Evolutionary conservation across 2,113 vertebrate species (phyloP).

Genomic region (Gavialis gangeticus): DNA sequence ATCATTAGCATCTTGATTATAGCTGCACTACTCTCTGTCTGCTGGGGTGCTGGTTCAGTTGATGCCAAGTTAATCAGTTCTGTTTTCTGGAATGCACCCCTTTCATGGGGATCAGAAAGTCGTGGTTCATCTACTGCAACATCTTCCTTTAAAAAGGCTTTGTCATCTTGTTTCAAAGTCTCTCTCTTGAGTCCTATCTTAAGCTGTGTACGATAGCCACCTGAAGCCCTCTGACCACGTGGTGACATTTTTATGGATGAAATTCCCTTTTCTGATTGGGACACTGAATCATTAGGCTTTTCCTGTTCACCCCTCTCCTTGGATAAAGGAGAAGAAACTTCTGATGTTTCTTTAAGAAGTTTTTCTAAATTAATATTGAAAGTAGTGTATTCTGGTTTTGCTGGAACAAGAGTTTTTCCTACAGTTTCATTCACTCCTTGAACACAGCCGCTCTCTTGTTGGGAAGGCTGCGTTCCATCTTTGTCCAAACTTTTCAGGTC

Average conservation of each 20-base stretch:
- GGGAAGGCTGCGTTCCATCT: not conserved
- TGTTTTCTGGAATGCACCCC: not conserved
- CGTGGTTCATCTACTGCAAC: not conserved
- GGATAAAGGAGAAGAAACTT: not conserved
- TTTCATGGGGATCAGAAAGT: slow-evolving; percentile 2
- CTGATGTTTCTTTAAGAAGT: slow-evolving; percentile 61
- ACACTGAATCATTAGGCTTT: not conserved
- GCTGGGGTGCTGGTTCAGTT: not conserved
- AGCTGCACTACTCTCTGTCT: not conserved
- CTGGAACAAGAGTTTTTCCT: slow-evolving; percentile 52
- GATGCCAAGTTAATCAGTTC: not conserved
- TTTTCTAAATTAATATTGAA: slow-evolving; percentile 65
- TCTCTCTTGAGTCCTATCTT: not conserved
- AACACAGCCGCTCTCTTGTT: rapidly evolving
- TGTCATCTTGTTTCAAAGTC: slow-evolving; percentile 22
- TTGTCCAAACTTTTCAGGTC: not conserved
- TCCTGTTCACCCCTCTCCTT: not conserved
- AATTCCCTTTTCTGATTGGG: not conserved
- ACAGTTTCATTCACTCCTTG: slow-evolving; percentile 67
- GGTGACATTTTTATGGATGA: not conserved
- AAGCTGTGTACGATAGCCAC: not conserved
- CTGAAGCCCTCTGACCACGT: not conserved
- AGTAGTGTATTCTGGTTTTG: not conserved
- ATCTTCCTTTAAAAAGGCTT: not conserved
- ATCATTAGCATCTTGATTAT: not conserved